phyloP scores from a whole-genome alignment of 2,113 vertebrate genomes.

The Falco punctatus region DNA sequence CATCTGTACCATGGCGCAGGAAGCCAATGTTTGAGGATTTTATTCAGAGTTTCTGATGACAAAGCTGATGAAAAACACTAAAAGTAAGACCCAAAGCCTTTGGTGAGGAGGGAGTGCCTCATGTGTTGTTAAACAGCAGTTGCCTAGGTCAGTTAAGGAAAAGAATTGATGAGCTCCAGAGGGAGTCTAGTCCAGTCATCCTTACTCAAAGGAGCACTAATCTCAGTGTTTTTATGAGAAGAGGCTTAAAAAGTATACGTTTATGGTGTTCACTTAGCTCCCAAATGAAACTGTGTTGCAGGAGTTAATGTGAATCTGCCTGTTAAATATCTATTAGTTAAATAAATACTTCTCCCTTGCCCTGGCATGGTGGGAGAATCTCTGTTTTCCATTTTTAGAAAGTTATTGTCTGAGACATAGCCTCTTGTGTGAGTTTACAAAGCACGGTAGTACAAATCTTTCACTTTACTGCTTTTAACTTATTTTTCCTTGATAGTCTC shows the following conservation, averaged over 20 bases:
- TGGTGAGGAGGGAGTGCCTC: not conserved
- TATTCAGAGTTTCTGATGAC: conserved; percentile 15
- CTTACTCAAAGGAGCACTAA: not conserved
- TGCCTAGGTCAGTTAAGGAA: conserved; percentile 24
- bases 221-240: not conserved
- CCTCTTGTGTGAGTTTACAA: not conserved
- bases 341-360: not conserved
- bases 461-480: not conserved
- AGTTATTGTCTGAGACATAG: not conserved
- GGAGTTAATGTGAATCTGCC: conserved; percentile 9
- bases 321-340: not conserved
- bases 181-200: not conserved
- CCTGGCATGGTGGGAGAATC: not conserved
- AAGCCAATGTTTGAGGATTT: not conserved
- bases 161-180: conserved; percentile 6
- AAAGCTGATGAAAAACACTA: conserved; percentile 32
- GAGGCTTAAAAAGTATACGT: not conserved
- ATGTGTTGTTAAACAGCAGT: not conserved
- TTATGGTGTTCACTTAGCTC: not conserved
- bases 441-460: not conserved
- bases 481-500: not conserved
- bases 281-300: not conserved
- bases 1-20: not conserved
- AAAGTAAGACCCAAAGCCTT: not conserved
- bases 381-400: conserved; percentile 6